Evolutionary conservation across 2,888 invertebrate species (phyloP).

Genomic region (Eledona agricola): DNA sequence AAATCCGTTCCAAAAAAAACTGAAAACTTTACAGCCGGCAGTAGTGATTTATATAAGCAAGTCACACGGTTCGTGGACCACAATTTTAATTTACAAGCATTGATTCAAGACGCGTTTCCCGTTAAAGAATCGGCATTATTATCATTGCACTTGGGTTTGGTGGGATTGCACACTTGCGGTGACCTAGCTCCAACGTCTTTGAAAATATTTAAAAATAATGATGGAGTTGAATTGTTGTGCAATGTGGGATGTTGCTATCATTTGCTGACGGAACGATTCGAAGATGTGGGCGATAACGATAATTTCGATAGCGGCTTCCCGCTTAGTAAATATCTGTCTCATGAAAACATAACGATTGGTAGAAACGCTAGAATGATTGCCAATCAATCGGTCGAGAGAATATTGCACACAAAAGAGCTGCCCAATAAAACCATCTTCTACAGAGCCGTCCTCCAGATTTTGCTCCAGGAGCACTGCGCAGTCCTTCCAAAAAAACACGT

Average conservation of each 20-base stretch:
- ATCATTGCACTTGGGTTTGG: conserved; percentile 64
- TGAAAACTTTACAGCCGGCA: conserved; percentile 40
- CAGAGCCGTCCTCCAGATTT: conserved; percentile 78
- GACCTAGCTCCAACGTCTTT: conserved; percentile 79
- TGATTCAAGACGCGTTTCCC: conserved; percentile 66
- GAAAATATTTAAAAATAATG: conserved; percentile 70
- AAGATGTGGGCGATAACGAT: conserved; percentile 32
- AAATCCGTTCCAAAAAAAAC: conserved; percentile 40
- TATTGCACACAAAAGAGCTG: conserved; percentile 65
- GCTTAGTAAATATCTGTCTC: conserved; percentile 69
- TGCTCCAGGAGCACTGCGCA: conserved; percentile 63
- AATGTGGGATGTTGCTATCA: conserved; percentile 94
- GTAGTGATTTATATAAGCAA: conserved; percentile 67
- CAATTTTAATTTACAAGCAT: conserved; percentile 65
- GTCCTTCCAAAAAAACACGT: conserved; percentile 66
- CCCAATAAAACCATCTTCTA: conserved; percentile 76
- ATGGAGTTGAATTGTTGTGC: conserved; percentile 70
- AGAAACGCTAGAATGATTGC: conserved; percentile 87
- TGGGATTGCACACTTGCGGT: conserved; percentile 91
- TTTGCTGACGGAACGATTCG: conserved; percentile 71
- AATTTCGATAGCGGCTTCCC: conserved; percentile 68
- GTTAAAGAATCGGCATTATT: conserved; percentile 38
- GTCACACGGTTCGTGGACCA: conserved; percentile 70
- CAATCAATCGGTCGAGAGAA: conserved; percentile 82
- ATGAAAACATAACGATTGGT: conserved; percentile 67